These are phyloP conservation scores for Spea bombifrons DNA, from an alignment of 2,113 vertebrate genomes.

Conservation along the genomic window DNA sequence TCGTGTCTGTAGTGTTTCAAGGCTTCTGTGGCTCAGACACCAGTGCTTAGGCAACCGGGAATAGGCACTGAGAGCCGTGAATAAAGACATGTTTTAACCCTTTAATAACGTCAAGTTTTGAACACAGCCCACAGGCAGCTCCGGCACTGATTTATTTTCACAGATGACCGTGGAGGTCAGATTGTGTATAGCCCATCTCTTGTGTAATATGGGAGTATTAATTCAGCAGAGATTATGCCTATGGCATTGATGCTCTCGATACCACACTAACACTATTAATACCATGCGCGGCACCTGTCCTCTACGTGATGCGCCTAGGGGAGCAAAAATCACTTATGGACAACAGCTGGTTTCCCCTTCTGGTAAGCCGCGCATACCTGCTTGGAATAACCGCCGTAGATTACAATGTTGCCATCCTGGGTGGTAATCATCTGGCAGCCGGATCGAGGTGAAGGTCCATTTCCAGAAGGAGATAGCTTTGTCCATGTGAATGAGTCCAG, in stretches of 20 bases:
- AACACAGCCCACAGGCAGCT: too few relatives aligned
- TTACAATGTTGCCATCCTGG: conserved; percentile 71
- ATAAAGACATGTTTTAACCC: neutral
- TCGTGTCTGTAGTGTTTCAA: neutral
- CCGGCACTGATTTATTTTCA: too few relatives aligned
- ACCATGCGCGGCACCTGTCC: too few relatives aligned
- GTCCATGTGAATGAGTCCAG: conserved; percentile 87
- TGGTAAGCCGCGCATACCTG: conserved; percentile 64
- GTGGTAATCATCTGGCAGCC: conserved; percentile 83
- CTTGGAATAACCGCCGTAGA: conserved; percentile 96
- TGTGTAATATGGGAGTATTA: too few relatives aligned
- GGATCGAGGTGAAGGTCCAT: conserved; percentile 75
- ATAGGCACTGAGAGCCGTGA: neutral
- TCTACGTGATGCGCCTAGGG: too few relatives aligned
- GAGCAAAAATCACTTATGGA: too few relatives aligned
- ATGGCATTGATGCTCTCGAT: too few relatives aligned
- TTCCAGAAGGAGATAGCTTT: conserved; percentile 71
- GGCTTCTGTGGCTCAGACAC: neutral
- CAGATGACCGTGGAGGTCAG: too few relatives aligned
- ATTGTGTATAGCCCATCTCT: too few relatives aligned
- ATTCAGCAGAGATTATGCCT: too few relatives aligned
- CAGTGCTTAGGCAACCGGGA: neutral
- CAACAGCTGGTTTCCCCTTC: neutral
- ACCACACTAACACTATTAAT: too few relatives aligned
- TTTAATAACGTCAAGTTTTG: too few relatives aligned